Conservation (phyloP, 2,113 vertebrate species). For the Micronycteris hirsuta region DNA sequence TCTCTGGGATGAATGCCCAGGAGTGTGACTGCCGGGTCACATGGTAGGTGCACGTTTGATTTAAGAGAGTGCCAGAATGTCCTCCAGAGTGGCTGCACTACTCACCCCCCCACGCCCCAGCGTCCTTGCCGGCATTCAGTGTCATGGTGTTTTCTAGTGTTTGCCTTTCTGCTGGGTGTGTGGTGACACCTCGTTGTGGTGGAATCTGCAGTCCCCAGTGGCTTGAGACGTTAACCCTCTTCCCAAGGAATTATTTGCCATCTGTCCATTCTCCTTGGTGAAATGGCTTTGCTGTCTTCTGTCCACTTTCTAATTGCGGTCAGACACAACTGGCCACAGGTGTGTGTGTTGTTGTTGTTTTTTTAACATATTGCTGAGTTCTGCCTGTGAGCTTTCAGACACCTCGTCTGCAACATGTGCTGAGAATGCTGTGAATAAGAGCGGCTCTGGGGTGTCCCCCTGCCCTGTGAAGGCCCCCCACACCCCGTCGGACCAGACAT, state of each 20-base stretch:
- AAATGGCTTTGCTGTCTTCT: not conserved
- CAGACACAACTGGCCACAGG: not conserved
- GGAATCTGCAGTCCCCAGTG: fast-evolving
- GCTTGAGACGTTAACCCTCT: not conserved
- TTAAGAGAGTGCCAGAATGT: not conserved
- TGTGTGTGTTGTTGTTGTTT: not conserved
- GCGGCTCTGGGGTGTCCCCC: not conserved
- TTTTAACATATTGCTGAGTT: not conserved
- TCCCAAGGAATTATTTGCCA: fast-evolving
- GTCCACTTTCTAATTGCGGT: not conserved
- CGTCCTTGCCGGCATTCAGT: fast-evolving
- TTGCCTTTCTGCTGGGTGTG: not conserved
- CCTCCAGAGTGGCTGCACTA: not conserved
- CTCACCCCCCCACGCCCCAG: too few species aligned
- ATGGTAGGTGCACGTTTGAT: fast-evolving
- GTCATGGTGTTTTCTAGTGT: fast-evolving
- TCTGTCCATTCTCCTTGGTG: not conserved
- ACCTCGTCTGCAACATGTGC: not conserved
- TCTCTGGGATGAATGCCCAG: not conserved
- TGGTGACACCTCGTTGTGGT: fast-evolving
- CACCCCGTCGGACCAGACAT: not conserved
- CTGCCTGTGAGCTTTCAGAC: not conserved
- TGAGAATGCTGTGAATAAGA: not conserved
- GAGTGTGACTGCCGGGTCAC: not conserved
- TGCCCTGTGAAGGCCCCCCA: fast-evolving